A percentile compares a stretch with the other conserved stretches of the same genome.
These are phyloP conservation scores for Alligator sinensis DNA, from an alignment of 2,113 vertebrate species.

Conservation along the genomic window DNA sequence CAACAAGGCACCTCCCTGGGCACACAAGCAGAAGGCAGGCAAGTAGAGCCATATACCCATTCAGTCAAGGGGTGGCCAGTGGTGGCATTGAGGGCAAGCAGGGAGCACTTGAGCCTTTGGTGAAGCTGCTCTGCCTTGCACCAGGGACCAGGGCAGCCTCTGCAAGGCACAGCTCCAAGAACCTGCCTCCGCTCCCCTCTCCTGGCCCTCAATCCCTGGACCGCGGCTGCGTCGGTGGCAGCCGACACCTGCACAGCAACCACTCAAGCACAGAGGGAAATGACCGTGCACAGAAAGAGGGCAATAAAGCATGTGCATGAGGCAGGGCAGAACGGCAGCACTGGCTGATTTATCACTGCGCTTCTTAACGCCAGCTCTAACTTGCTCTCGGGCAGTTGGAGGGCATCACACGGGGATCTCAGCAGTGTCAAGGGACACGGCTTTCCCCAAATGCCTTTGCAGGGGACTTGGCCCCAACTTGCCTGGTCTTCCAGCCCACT, in stretches of 20 bases:
- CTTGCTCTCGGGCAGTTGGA: background rate
- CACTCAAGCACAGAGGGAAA: background rate
- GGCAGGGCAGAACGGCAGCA: background rate
- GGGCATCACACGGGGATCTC: background rate
- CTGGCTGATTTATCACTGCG: background rate
- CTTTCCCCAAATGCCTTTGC: background rate
- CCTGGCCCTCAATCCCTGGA: too few relatives aligned
- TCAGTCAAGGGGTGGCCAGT: too few relatives aligned
- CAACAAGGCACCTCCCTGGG: background rate
- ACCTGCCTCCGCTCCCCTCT: too few relatives aligned
- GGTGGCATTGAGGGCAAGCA: too few relatives aligned
- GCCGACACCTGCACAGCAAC: background rate
- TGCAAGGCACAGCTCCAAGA: background rate
- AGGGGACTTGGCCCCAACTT: background rate
- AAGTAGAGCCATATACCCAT: background rate
- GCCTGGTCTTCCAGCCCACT: background rate
- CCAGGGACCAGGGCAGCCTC: background rate
- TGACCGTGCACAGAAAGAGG: background rate
- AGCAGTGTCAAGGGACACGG: background rate
- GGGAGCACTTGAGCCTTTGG: background rate
- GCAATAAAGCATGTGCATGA: background rate
- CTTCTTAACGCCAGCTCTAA: background rate
- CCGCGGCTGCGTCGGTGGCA: background rate
- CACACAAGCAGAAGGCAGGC: background rate
- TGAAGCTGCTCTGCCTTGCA: background rate